Evolutionary conservation across 2,888 invertebrate genomes (phyloP), one percentile per base, ranked within the genome.

Genomic region (Tetragonula carbonaria): DNA sequence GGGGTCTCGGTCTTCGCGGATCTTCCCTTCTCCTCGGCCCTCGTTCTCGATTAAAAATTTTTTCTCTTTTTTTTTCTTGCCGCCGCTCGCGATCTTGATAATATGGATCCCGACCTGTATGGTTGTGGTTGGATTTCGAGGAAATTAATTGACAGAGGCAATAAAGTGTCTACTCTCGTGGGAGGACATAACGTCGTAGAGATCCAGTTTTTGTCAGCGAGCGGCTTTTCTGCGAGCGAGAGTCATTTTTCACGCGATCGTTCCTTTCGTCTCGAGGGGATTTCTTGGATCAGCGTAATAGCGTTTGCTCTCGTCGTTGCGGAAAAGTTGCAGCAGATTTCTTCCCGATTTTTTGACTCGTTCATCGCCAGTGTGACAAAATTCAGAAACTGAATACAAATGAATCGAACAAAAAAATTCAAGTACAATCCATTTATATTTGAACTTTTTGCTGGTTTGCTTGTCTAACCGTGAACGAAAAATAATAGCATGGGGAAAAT

Each of bases 1-100:
- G 83, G 84, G 84, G 78, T 33, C 78, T 45, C 83, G 74, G 23
- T 55, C 28, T 28, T 67, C n/a, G 28, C 68, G 71, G 45, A 59
- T 82, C 57, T 5, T 65, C 73, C 21, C 18, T 16, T 13, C 16
- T 16, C 14, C 33, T 23, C 21, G 51, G 71, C 2, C 75, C 33
- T 33, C 78, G 70, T 68, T 68, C 72, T 72, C 76, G 83, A 85
- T 89, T 90, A 85, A 80, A 78, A 78, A 38, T 6, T 38, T 6
- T 38, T 2, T 28, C 33, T 33, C 5, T 38, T 4, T 38, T 38
- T 38, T 45, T 75, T 80, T 82, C 84, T 81, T 70, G 14, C 73
- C 65, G 45, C 62, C 53, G 55, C 50, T 55, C 65, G 57, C 73
- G 45, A 21, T 33, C 16, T 23, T 8, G 3, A 18, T 62, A 62